Base-by-base conservation (phyloP, 2,113 vertebrate species). In the Oncorhynchus kisutch region DNA sequence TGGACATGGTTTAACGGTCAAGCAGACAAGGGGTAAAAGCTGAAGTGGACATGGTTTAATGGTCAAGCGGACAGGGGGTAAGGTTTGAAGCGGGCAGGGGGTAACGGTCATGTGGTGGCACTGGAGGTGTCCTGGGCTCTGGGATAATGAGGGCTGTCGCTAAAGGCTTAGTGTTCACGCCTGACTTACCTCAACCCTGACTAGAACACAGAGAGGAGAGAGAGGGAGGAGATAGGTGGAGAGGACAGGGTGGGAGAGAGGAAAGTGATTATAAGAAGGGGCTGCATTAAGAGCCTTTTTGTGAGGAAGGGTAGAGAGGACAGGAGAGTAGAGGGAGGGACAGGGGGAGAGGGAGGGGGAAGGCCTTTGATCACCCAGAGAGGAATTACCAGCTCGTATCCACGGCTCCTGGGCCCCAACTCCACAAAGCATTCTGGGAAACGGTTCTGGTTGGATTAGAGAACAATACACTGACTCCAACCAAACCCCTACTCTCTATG, bases 381-480 rank as follows among this genome's bases (percentile, higher is more conserved):
- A 86, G 85, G 85, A 91, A 89, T 88, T 88, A 91, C 82, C 84
- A 90, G 79, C 86, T 91, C 80, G 82, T 90, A 87, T 79, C 84
- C 78, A 49, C 67, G 78, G 82, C 77, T 89, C n/a, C 83, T 75
- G 81, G 87, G 84, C 76, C 78, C 67, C 65, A 24, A 59, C 69
- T 74, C 72, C 70, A 66, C 78, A 78, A 70, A 83, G 81, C 78
- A 81, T 77, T 70, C 82, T 57, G 76, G 83, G 88, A 86, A 82
- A 77, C 70, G 65, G 60, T 81, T 73, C 66, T 69, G 67, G 76
- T 73, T 86, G 81, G 82, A 72, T 76, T 76, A 64, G 39, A 59
- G 57, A 70, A 34, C 39, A 71, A 67, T 57, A 39, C 69, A 66
- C 68, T 49, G 51, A 70, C 62, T 75, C 18, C 16, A 62, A 82